phyloP scores from a whole-genome alignment of 2,888 invertebrate genomes.

The Eupithecia centaureata region DNA sequence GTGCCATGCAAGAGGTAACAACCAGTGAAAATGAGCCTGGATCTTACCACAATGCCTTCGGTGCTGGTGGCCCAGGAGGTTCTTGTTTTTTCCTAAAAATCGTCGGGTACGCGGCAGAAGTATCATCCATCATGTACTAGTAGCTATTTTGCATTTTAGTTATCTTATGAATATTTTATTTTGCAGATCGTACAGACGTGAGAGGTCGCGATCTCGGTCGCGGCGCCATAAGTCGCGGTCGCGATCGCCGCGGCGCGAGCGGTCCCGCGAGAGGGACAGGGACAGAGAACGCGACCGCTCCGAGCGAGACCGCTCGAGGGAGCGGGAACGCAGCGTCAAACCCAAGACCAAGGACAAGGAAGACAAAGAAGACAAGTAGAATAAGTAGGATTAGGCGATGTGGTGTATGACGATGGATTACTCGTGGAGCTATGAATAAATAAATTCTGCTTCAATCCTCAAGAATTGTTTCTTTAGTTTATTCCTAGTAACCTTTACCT shows the following conservation, averaged over 20 bases:
- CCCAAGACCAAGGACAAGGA: slow-evolving; percentile 86
- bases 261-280: slow-evolving; percentile 45
- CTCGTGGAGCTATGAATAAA: slow-evolving; percentile 31
- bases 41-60: background rate
- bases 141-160: background rate
- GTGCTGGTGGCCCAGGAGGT: background rate
- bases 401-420: slow-evolving; percentile 22
- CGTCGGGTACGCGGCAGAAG: background rate
- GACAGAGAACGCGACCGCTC: slow-evolving; percentile 64
- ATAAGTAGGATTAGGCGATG: slow-evolving; percentile 22
- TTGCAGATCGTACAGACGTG: slow-evolving; percentile 86
- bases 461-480: background rate
- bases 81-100: background rate
- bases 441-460: slow-evolving; percentile 23
- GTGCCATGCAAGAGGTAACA: too few species aligned
- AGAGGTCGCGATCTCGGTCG: slow-evolving; percentile 87
- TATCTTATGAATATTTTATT: background rate
- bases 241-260: slow-evolving; percentile 85
- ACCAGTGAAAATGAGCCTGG: too few species aligned
- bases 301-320: slow-evolving; percentile 66
- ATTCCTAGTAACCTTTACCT: background rate
- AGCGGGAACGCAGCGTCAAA: slow-evolving; percentile 78
- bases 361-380: slow-evolving; percentile 89
- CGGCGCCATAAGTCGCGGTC: slow-evolving; percentile 89
- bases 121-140: background rate